phyloP scores from a whole-genome alignment of 2,113 vertebrate species.

The Oncorhynchus gorbuscha region DNA sequence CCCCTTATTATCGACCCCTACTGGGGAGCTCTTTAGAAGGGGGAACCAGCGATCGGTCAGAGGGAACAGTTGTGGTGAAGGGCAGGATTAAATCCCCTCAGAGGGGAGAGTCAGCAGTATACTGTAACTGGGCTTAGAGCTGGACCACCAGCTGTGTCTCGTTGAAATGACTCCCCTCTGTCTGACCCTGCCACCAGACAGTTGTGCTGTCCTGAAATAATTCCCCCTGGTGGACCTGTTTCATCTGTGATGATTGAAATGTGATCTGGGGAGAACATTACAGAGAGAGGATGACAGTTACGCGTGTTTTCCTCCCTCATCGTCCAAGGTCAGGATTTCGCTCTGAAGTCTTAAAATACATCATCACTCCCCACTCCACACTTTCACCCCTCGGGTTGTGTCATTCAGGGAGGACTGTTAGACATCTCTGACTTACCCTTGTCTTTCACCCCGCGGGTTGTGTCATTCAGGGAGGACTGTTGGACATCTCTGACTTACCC shows the following conservation, averaged over 20 bases:
- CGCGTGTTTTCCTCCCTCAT: too few species aligned
- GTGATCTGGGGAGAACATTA: too few species aligned
- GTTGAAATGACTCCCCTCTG: constrained; percentile 1
- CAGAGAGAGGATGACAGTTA: too few species aligned
- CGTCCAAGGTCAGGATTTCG: too few species aligned
- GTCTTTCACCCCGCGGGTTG: too few species aligned
- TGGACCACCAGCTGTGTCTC: constrained; percentile 45
- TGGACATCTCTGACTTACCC: too few species aligned
- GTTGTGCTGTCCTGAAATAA: constrained; percentile 41
- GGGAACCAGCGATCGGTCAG: constrained; percentile 49
- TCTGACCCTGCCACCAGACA: constrained; percentile 24
- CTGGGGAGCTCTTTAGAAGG: constrained; percentile 40
- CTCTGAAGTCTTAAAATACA: too few species aligned
- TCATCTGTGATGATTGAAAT: constrained; percentile 9
- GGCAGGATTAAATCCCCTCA: constrained; percentile 43
- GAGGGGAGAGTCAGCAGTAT: constrained; percentile 55
- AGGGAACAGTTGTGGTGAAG: constrained; percentile 30
- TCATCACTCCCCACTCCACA: too few species aligned
- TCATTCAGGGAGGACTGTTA: too few species aligned
- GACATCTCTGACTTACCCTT: too few species aligned
- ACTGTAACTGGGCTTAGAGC: constrained; percentile 38
- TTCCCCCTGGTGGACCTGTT: constrained; percentile 16
- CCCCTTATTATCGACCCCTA: constrained; percentile 53
- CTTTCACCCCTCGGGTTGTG: too few species aligned
- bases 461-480: too few species aligned